These are phyloP conservation scores for Gambelia wislizenii DNA, from an alignment of 2,797 vertebrate species.

Conservation along the genomic window DNA sequence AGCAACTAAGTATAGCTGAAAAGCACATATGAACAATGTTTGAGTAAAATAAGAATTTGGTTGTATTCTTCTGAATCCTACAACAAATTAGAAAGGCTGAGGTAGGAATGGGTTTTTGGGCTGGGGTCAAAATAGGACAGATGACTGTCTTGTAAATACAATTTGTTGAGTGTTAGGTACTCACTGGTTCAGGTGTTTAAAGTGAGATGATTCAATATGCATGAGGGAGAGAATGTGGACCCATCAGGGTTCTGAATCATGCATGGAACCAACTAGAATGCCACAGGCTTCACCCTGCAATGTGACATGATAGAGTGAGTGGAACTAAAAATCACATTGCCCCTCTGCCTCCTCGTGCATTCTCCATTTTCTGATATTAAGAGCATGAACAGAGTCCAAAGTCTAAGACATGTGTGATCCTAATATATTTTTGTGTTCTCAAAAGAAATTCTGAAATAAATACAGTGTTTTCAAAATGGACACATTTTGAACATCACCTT, in stretches of 20 bases:
- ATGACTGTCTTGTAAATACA: background rate
- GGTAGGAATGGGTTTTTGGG: background rate
- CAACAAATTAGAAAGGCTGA: background rate
- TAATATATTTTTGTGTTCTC: background rate
- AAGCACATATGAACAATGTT: background rate
- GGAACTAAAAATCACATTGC: background rate
- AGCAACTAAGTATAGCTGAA: background rate
- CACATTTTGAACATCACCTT: conserved; percentile 15
- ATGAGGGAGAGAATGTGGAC: no score
- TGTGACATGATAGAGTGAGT: background rate
- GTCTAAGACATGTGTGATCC: background rate
- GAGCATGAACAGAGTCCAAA: background rate
- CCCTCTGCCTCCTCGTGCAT: background rate
- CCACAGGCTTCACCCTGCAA: background rate
- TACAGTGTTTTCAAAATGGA: background rate
- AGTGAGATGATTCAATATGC: background rate
- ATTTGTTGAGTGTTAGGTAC: no score
- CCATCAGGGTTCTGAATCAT: background rate
- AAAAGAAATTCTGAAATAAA: background rate
- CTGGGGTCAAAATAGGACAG: no score
- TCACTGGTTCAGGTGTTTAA: background rate
- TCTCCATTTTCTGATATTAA: background rate
- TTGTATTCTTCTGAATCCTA: background rate
- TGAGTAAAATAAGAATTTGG: background rate
- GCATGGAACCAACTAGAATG: background rate